Base-by-base conservation (phyloP, 1,140 invertebrate genomes). In the Calephelis virginiensis region DNA sequence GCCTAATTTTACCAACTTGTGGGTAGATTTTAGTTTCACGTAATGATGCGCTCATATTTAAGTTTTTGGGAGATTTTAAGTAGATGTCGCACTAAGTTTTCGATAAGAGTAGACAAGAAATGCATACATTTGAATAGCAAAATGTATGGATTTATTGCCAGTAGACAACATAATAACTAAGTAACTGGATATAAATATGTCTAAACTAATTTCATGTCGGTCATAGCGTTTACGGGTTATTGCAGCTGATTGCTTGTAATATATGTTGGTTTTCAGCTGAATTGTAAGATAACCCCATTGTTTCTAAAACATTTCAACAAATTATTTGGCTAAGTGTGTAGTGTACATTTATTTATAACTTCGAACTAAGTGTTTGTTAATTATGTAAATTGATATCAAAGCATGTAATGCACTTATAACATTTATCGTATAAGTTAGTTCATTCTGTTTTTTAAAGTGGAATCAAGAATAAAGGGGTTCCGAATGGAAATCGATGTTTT, bases 351-450 rank as follows among this genome's bases (percentile, higher is more conserved):
- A 81, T 81, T 85, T 81, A 82, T 70, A 76, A 78, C 67, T 78
- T 85, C 80, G 69, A 78, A 74, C 62, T 74, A 75, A 76, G 66
- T 74, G 75, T 78, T 79, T 83, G 78, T 83, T 86, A 76, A 74
- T 75, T 67, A 80, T 83, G 80, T 76, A 83, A 77, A 72, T 76
- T 72, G 72, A 85, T 73, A 72, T 81, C 68, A 72, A 78, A 65
- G 81, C 82, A 87, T 85, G 79, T 81, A 81, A 85, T 83, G 83
- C 85, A 82, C 78, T 78, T 73, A 74, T 85, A 83, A 85, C 72
- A 76, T 69, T 75, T 77, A 69, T 71, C 73, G 72, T 69, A 46
- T 86, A 84, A 82, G 76, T 82, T 83, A 82, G 81, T 69, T 76
- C 75, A 79, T 86, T 86, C 74, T 86, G 82, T 86, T 88, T 84